Conservation (phyloP, 2,113 vertebrate genomes). For the Calyptommatus sinebrachiatus region DNA sequence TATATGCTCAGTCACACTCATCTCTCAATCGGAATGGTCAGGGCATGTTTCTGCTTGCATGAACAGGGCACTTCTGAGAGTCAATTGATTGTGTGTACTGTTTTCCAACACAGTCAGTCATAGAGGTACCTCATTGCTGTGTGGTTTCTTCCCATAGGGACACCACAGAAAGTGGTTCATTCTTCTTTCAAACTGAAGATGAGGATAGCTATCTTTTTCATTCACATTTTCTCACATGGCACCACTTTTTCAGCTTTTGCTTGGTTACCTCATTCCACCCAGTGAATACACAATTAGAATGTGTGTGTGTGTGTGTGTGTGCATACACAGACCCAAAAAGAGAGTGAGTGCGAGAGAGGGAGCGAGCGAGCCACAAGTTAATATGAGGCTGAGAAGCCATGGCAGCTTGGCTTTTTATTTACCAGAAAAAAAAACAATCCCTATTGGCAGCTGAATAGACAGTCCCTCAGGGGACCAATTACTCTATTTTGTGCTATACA, state of each 20-base stretch:
- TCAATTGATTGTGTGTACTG: too few relatives aligned
- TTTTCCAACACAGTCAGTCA: too few relatives aligned
- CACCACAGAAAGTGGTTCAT: too few relatives aligned
- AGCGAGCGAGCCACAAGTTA: constrained; percentile 27
- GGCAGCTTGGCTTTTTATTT: constrained; percentile 62
- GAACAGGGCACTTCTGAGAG: too few relatives aligned
- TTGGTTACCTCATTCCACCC: constrained; percentile 7
- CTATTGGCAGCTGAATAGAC: constrained; percentile 69
- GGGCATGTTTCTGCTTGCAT: too few relatives aligned
- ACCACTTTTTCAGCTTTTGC: neutral
- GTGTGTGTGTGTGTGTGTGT: neutral
- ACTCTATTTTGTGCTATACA: constrained; percentile 64
- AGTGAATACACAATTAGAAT: neutral
- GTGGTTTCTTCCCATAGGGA: too few relatives aligned
- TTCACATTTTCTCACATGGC: too few relatives aligned
- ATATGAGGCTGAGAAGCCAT: constrained; percentile 36
- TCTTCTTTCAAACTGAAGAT: too few relatives aligned
- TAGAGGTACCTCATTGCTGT: too few relatives aligned
- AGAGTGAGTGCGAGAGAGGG: too few relatives aligned
- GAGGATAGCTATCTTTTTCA: too few relatives aligned
- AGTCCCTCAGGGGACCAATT: constrained; percentile 84
- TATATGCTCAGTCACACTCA: accelerated
- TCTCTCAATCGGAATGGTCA: neutral
- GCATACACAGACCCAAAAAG: neutral
- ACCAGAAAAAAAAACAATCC: constrained; percentile 48